A percentile compares a stretch with the other conserved stretches of the same genome.
Evolutionary conservation across 2,797 vertebrate species (phyloP).

Genomic region (Peromyscus attwateri): DNA sequence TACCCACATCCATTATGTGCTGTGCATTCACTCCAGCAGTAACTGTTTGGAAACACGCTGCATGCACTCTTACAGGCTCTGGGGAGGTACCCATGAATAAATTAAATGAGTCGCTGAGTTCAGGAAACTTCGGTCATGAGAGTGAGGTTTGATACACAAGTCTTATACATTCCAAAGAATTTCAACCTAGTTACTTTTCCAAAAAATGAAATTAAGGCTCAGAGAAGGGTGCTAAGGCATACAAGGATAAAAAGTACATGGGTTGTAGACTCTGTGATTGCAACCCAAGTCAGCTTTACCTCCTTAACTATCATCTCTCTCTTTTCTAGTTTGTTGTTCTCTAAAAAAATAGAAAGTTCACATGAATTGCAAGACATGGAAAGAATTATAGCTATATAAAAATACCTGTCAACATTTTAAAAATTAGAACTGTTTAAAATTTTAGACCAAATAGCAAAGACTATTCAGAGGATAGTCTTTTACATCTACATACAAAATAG

Average conservation of each 20-base stretch:
- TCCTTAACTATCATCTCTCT: not conserved
- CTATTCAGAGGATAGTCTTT: not conserved
- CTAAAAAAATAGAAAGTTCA: not conserved
- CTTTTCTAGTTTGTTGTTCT: not conserved
- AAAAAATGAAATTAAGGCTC: not conserved
- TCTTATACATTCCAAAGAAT: not conserved
- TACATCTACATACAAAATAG: no score
- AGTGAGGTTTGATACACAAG: not conserved
- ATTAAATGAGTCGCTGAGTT: not conserved
- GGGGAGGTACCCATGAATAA: not conserved
- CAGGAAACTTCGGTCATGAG: not conserved
- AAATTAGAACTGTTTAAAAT: not conserved
- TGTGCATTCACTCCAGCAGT: not conserved
- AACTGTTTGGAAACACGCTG: not conserved
- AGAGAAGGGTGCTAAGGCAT: not conserved
- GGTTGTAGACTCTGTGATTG: not conserved
- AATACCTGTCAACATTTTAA: not conserved
- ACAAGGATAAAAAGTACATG: not conserved
- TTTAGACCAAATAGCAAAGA: not conserved
- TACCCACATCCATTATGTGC: not conserved
- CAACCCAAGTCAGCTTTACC: not conserved
- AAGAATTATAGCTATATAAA: not conserved
- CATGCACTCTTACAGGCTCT: not conserved
- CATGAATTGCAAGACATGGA: not conserved
- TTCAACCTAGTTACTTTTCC: conserved; percentile 20